These are phyloP conservation scores for Saturnia japonica DNA, from an alignment of 2,888 invertebrate species.

Conservation along the genomic window DNA sequence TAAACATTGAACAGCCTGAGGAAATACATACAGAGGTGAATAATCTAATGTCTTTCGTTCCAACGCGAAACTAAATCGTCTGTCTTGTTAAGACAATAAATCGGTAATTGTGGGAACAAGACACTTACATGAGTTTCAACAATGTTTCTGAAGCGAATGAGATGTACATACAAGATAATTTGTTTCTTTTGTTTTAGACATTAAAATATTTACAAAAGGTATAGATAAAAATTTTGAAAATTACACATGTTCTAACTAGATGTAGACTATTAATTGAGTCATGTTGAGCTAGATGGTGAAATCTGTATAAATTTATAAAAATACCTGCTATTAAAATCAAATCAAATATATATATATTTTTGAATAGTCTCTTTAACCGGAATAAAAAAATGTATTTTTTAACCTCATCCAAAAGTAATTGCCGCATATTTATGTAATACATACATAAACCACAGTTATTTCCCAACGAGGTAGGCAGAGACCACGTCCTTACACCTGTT, in stretches of 20 bases:
- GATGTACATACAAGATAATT: neutral
- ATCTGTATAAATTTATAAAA: too few species aligned
- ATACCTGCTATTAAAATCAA: too few species aligned
- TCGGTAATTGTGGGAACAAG: conserved; percentile 13
- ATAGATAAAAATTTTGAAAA: neutral
- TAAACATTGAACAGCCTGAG: conserved; percentile 15
- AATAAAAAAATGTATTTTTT: too few species aligned
- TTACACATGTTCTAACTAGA: neutral
- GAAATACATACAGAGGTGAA: conserved; percentile 36
- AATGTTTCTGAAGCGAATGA: conserved; percentile 1
- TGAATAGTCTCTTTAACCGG: too few species aligned
- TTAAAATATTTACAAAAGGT: neutral
- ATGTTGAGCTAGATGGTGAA: too few species aligned
- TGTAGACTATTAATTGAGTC: too few species aligned
- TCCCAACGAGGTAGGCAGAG: too few species aligned
- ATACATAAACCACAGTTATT: too few species aligned
- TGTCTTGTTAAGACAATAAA: conserved; percentile 14
- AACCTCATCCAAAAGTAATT: too few species aligned
- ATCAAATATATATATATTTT: too few species aligned
- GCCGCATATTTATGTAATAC: too few species aligned
- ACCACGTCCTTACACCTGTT: too few species aligned
- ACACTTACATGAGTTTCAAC: neutral
- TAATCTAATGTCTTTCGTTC: conserved; percentile 38
- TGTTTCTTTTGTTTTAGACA: neutral
- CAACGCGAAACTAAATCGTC: conserved; percentile 22